Evolutionary conservation across 2,113 vertebrate species (phyloP).

Genomic region (Telmatochromis brachygnathus): DNA sequence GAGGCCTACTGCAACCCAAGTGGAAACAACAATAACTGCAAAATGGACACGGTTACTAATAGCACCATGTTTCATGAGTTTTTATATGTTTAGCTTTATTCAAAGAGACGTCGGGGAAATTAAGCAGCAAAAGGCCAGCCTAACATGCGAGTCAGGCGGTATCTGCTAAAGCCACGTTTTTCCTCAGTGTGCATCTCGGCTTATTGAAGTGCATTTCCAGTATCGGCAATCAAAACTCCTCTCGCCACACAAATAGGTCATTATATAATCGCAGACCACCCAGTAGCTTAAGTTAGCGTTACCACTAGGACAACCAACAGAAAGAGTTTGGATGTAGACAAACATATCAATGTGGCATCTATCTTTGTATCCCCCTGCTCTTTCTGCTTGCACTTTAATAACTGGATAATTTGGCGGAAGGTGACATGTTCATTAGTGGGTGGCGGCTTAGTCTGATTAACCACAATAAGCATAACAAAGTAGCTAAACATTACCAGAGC

Average conservation of each 20-base stretch:
- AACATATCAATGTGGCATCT: neutral
- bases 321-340: neutral
- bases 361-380: neutral
- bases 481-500: neutral
- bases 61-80: neutral
- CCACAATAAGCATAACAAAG: conserved; percentile 16
- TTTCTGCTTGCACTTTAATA: neutral
- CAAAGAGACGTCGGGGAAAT: neutral
- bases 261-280: conserved; percentile 15
- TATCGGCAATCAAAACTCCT: neutral
- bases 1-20: neutral
- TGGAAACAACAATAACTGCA: neutral
- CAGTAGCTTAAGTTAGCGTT: neutral
- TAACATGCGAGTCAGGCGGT: neutral
- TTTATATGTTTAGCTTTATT: neutral
- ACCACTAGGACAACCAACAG: neutral
- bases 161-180: neutral
- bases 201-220: neutral
- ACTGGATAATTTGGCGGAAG: neutral
- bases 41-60: neutral
- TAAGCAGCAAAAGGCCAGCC: neutral
- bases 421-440: neutral
- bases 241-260: neutral
- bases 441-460: neutral
- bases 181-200: neutral